Base-by-base conservation (phyloP, 2,113 vertebrate genomes). In the Entelurus aequoreus region DNA sequence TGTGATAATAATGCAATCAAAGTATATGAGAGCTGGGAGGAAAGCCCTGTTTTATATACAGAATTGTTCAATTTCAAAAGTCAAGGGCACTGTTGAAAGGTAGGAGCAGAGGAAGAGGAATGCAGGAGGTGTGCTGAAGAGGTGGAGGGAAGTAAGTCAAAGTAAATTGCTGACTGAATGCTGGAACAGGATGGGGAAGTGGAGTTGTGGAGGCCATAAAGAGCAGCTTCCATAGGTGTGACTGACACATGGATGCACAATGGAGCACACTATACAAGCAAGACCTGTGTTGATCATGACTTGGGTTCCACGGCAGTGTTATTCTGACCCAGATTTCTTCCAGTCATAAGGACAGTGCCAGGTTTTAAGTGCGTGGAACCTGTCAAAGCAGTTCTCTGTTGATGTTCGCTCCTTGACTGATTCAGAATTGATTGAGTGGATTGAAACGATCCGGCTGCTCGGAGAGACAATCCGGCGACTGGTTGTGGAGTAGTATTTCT, bases 131-230 rank as follows among this genome's bases (percentile, higher is more conserved):
- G 60, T 57, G 55, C 60, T 54, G 75, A 52, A 59, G 66, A 74
- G 76, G 56, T 71, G 72, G 72, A 87, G 77, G 74, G 62, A 69
- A 84, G 21, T 47, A 60, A 70, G 68, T 74, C 56, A 6, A 50
- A 55, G 48, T 63, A 66, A 78, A 74, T 64, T 81, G 87, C 82
- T 86, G 87, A 87, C 75, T 78, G 84, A 79, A 69, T 78, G 66
- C 71, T 88, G 82, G 83, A 86, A 85, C 84, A 84, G 85, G 87
- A 88, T 83, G 72, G 54, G 87, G 87, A 88, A 87, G 84, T 81
- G 82, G 79, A 74, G 70, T 78, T 69, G 42, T 46, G 60, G 75
- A 83, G 80, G 77, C 75, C 76, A 74, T 38, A 60, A 69, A 79
- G 78, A 75, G 69, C 79, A 65, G 79, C 82, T 82, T 86, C 72